A percentile compares a stretch with the other conserved stretches of the same genome.
Evolutionary conservation across 2,888 invertebrate species (phyloP).

Genomic region (Agrenia bidenticulata): DNA sequence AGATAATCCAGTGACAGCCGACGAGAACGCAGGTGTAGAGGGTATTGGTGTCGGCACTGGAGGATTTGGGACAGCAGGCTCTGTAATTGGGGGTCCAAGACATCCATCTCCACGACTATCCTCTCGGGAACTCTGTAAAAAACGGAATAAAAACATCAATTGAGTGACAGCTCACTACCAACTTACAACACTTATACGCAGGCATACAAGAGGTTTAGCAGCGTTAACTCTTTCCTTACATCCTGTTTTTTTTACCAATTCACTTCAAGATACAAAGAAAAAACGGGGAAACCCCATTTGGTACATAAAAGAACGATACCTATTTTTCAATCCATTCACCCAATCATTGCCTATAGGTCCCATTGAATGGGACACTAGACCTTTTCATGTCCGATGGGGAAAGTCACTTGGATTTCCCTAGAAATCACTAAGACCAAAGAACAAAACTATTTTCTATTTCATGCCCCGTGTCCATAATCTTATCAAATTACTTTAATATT

Average conservation of each 20-base stretch:
- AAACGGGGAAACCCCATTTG: no score
- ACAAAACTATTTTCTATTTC: no score
- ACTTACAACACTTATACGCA: background rate
- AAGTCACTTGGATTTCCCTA: no score
- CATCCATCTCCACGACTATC: slow-evolving; percentile 53
- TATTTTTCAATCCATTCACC: slow-evolving; percentile 2
- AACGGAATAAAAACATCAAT: slow-evolving; percentile 29
- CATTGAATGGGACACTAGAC: no score
- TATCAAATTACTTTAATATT: no score
- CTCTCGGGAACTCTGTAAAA: slow-evolving; percentile 52
- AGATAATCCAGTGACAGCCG: background rate
- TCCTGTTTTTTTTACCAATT: background rate
- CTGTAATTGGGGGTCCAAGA: slow-evolving; percentile 49
- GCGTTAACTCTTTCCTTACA: background rate
- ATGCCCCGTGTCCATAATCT: no score
- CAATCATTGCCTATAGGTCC: background rate
- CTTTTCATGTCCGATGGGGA: no score
- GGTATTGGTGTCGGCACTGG: slow-evolving; percentile 24
- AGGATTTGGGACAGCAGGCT: slow-evolving; percentile 25
- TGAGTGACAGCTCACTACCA: slow-evolving; percentile 28
- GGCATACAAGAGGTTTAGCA: no score
- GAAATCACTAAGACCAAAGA: no score
- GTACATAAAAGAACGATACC: background rate
- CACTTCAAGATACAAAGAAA: no score
- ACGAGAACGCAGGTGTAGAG: slow-evolving; percentile 19